A percentile compares a stretch with the other conserved stretches of the same genome.
These are phyloP conservation scores for Mantis religiosa DNA, from an alignment of 2,888 invertebrate species.

Conservation along the genomic window DNA sequence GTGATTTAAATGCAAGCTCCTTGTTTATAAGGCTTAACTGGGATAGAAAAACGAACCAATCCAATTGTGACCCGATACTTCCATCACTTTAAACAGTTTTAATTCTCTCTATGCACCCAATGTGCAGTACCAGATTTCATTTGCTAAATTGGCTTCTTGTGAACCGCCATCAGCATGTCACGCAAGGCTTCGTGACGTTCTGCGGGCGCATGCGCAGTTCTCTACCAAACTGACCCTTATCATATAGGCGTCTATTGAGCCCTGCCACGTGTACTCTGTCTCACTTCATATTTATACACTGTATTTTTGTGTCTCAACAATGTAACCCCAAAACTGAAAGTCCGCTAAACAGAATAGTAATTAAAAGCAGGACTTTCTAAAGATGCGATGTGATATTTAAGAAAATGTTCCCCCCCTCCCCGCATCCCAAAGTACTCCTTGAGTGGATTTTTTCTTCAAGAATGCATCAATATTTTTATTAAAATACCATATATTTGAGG, in stretches of 20 bases:
- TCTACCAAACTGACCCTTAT: not conserved
- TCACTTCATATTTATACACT: not conserved
- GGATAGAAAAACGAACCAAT: conserved; percentile 39
- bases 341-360: too few species aligned
- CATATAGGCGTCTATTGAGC: not conserved
- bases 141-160: not conserved
- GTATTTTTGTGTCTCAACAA: too few species aligned
- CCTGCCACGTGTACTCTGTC: not conserved
- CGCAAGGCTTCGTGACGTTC: not conserved
- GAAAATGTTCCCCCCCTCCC: too few species aligned
- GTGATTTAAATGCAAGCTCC: too few species aligned
- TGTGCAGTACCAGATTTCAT: not conserved
- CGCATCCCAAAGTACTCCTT: too few species aligned
- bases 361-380: too few species aligned
- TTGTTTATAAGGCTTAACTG: not conserved
- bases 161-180: not conserved
- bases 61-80: not conserved
- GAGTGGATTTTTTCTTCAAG: too few species aligned
- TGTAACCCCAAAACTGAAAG: too few species aligned
- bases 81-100: not conserved
- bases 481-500: too few species aligned
- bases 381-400: too few species aligned
- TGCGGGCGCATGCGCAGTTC: not conserved
- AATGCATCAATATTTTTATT: too few species aligned
- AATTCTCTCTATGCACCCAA: not conserved